Conservation (phyloP, 2,797 vertebrate genomes). For the Danio kyathit region DNA sequence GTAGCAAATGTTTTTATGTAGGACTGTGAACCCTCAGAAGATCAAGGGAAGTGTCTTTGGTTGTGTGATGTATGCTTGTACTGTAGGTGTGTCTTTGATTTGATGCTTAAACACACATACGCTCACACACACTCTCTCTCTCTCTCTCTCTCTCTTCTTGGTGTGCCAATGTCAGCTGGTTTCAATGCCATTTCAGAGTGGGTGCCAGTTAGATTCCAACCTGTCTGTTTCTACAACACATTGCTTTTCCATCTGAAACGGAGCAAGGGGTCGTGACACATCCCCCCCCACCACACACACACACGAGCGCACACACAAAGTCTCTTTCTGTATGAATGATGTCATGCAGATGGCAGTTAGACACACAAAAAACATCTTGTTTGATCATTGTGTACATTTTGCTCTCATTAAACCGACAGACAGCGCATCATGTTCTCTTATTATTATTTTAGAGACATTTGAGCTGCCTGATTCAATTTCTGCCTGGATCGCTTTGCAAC, state of each 20-base stretch:
- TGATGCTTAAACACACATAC: background rate
- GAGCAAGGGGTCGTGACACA: background rate
- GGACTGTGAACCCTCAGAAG: constrained; percentile 1
- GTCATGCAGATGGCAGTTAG: background rate
- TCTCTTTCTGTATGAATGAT: background rate
- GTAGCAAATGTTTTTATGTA: background rate
- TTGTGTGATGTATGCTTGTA: background rate
- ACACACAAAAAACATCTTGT: background rate
- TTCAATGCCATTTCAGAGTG: background rate
- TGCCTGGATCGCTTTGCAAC: background rate
- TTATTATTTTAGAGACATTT: background rate
- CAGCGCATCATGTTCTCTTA: background rate
- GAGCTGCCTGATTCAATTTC: background rate
- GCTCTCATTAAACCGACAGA: background rate
- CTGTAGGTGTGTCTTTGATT: constrained; percentile 7
- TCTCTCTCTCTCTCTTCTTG: background rate
- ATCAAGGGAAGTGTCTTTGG: background rate
- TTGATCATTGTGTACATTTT: background rate
- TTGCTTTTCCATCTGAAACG: constrained; percentile 16
- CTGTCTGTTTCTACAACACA: constrained; percentile 28
- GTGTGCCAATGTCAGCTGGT: constrained; percentile 37
- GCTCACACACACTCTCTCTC: background rate
- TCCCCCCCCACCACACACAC: background rate
- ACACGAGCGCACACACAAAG: background rate
- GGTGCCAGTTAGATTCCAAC: constrained; percentile 33